Evolutionary conservation across 53 echinoderm and acorn worm species (phyloP), one percentile per base, ranked within the genome.

Genomic region (Antedon mediterranea): DNA sequence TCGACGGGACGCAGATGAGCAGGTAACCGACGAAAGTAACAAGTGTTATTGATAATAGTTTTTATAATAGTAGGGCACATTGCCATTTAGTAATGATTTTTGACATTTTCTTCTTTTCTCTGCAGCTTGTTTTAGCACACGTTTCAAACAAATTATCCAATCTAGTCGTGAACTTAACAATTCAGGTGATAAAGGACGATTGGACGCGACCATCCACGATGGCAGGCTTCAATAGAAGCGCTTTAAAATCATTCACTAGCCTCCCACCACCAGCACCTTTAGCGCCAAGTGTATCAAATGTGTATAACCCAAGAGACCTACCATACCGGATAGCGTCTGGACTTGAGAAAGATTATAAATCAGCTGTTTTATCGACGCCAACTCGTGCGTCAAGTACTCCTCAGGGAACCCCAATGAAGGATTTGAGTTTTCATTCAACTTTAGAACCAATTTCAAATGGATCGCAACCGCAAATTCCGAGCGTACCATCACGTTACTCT

Each of bases 1-100:
- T 28, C 85, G 97, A 29, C 85, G 97, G 74, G 97, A 95, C 87
- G 97, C 97, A 31, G 88, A 95, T 88, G 97, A 95, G 80, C 97
- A 95, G 90, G 97, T 95, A 31, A 82, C 4, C 6, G 4, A 37
- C 4, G 4, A 37, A 37, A 37, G 11, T 6, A 37, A 37, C 4
- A 6, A 18, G 20, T 28, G 27, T 6, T n/a, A n/a, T n/a, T n/a
- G n/a, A n/a, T n/a, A n/a, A n/a, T n/a, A n/a, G n/a, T 44, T 44
- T 13, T 44, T 15, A 44, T 13, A 44, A 44, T 44, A 44, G n/a
- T n/a, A n/a, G n/a, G 44, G 11, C 26, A 28, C n/a, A 43, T 7
- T 7, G 72, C 5, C 72, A 7, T 4, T 72, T 5, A 72, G 37
- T 6, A 37, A 37, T 4, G 4, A 11, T 37, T 37, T 37, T 6